Evolutionary conservation across 2,113 vertebrate species (phyloP), one percentile per base, ranked within the genome.

Genomic region (Ictidomys tridecemlineatus): DNA sequence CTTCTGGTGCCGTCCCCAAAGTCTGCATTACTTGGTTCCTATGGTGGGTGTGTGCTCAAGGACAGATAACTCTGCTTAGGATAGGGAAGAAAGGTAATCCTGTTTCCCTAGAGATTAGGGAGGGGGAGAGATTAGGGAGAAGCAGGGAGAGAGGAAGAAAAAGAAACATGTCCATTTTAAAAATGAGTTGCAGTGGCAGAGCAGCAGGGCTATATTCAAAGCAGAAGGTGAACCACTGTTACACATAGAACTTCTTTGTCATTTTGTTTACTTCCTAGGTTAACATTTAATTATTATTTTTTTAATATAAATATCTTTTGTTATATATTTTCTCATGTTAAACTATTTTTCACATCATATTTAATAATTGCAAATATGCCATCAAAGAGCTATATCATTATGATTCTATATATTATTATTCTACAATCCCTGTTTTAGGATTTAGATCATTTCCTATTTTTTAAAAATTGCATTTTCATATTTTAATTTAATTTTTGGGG

Each of bases 401-500:
- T 87, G 70, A 45, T 45, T 45, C 45, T 45, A 45, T 1, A 45
- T 45, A 45, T 45, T 45, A 45, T 45, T 61, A 82, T 56, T 91
- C 85, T 90, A 18, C 17, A 83, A 65, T 82, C 10, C 48, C 8
- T 84, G 22, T 53, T 85, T 96, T 82, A 79, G n/a, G 61, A 86
- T 92, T 76, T 90, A 86, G 37, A 7, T 67, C 16, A 18, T 87
- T 94, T 76, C 58, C n/a, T 85, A 6, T 22, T 91, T 80, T 76
- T 76, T 45, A 45, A 45, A 45, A 32, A 32, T 58, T 56, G 16
- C 13, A 69, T 88, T 56, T 94, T 72, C 4, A 24, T 16, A 37
- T 80, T 96, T 93, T 84, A 63, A 94, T 95, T 93, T 87, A 76
- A 69, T 69, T 94, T 51, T 92, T 90, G 28, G 53, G 63, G 63